Conservation (phyloP, 1,140 invertebrate species). For the Habropoda laboriosa region DNA sequence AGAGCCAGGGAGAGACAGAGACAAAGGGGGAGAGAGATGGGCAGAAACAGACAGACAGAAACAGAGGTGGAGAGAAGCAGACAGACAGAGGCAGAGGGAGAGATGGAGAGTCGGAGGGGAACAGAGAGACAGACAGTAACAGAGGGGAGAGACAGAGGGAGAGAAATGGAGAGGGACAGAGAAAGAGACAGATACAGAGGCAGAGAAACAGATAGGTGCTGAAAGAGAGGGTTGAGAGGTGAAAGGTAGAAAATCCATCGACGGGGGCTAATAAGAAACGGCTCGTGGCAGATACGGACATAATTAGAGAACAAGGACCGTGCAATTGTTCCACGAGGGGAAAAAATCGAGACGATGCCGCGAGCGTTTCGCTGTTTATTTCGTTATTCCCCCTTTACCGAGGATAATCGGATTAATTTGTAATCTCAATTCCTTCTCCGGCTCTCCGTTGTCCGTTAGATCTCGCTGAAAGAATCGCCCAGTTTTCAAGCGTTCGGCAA, state of each 20-base stretch:
- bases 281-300: not conserved
- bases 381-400: not conserved
- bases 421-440: not conserved
- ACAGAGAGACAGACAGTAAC: too few relatives aligned
- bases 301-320: conserved; percentile 18
- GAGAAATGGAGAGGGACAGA: too few relatives aligned
- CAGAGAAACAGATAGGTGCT: too few relatives aligned
- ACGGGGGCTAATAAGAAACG: conserved; percentile 29
- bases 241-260: not conserved
- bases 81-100: too few relatives aligned
- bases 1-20: not conserved
- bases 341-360: not conserved
- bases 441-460: not conserved
- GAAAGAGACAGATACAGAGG: too few relatives aligned
- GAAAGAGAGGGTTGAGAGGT: too few relatives aligned
- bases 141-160: too few relatives aligned
- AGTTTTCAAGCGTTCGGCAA: not conserved
- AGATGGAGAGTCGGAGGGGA: too few relatives aligned
- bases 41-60: too few relatives aligned
- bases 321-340: not conserved
- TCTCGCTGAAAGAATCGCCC: not conserved
- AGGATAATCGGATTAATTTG: conserved; percentile 36
- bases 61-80: too few relatives aligned
- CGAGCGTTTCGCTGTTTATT: conserved; percentile 16
- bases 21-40: too few relatives aligned